Conservation (phyloP, 2,113 vertebrate genomes). For the Microtus pennsylvanicus region DNA sequence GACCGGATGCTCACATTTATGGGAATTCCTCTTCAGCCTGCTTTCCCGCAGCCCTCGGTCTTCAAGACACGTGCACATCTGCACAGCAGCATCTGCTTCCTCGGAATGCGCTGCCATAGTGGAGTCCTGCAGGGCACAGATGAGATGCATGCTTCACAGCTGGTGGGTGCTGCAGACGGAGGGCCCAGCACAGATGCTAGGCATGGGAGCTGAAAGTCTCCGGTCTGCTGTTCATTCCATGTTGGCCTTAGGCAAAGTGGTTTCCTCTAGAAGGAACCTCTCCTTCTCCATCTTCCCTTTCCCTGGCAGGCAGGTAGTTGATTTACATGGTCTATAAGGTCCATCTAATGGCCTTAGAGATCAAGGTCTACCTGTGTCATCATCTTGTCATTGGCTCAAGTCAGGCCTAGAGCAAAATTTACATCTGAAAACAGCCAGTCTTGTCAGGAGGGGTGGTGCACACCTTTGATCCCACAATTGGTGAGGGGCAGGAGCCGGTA, state of each 20-base stretch:
- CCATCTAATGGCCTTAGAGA: background rate
- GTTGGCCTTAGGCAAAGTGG: background rate
- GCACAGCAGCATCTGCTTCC: background rate
- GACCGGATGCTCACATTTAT: slow-evolving; percentile 28
- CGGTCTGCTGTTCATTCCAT: background rate
- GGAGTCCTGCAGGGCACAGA: background rate
- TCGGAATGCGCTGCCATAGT: slow-evolving; percentile 36
- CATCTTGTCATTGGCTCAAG: background rate
- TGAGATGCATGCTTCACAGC: background rate
- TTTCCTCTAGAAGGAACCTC: background rate
- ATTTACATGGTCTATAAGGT: background rate
- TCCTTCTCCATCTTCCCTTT: background rate
- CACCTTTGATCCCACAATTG: background rate
- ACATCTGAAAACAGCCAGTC: background rate
- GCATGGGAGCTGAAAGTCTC: background rate
- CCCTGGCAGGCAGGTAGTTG: background rate
- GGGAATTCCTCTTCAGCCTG: slow-evolving; percentile 39
- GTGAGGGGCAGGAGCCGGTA: background rate
- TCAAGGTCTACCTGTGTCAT: background rate
- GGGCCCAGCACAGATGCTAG: background rate
- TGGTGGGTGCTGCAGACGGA: background rate
- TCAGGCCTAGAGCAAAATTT: slow-evolving; percentile 8
- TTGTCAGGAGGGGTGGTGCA: background rate
- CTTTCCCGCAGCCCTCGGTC: background rate
- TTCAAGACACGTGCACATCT: slow-evolving; percentile 48